These are phyloP conservation scores for Amphiprion ocellaris DNA, from an alignment of 2,113 vertebrate species.

Conservation along the genomic window DNA sequence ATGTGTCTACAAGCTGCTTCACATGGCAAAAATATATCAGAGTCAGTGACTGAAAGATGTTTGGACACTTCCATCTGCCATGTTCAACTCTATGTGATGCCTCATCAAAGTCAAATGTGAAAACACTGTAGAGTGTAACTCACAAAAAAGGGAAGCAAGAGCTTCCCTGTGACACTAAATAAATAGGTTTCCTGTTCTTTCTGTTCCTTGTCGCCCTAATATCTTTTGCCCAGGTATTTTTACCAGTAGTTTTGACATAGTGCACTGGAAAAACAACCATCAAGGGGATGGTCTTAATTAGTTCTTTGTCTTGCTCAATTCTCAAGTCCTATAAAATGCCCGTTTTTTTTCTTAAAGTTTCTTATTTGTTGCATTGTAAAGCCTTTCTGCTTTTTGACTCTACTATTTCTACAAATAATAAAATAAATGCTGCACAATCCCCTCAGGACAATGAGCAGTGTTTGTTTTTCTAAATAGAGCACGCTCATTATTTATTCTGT, in stretches of 20 bases:
- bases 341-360: constrained; percentile 15
- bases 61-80: constrained; percentile 10
- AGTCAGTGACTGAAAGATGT: neutral
- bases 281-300: constrained; percentile 55
- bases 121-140: constrained; percentile 7
- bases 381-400: constrained; percentile 40
- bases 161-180: constrained; percentile 63
- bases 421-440: constrained; percentile 39
- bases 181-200: constrained; percentile 62
- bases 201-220: constrained; percentile 43
- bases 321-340: constrained; percentile 29
- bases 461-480: constrained; percentile 66
- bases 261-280: constrained; percentile 37
- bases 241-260: constrained; percentile 43
- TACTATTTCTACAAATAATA: constrained; percentile 45
- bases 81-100: neutral
- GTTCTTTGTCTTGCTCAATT: constrained; percentile 62
- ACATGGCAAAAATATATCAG: neutral
- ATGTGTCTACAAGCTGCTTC: neutral
- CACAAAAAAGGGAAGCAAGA: constrained; percentile 10
- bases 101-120: neutral
- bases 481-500: constrained; percentile 62
- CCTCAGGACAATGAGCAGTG: constrained; percentile 51
- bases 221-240: constrained; percentile 46
- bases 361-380: constrained; percentile 41